These are phyloP conservation scores for Ibycter americanus DNA, from an alignment of 2,797 vertebrate species.

Conservation along the genomic window DNA sequence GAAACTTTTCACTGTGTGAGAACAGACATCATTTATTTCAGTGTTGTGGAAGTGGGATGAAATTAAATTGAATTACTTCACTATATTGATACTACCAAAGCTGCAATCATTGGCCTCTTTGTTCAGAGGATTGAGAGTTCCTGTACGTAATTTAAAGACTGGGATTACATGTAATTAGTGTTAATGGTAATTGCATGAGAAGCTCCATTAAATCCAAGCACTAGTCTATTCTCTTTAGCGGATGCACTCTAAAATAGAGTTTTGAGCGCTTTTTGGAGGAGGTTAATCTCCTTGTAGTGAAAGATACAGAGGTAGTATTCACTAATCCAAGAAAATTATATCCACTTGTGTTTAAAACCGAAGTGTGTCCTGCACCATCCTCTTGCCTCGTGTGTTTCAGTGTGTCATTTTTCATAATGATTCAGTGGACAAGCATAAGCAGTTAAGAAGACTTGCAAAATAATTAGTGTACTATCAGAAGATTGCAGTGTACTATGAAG, in stretches of 20 bases:
- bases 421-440: background rate
- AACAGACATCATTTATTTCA: background rate
- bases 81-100: background rate
- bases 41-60: background rate
- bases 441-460: background rate
- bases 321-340: background rate
- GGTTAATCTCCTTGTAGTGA: background rate
- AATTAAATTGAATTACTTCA: background rate
- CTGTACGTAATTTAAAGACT: background rate
- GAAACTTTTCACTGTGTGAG: background rate
- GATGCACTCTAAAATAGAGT: background rate
- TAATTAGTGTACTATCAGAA: background rate
- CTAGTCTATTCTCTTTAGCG: background rate
- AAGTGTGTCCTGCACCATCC: background rate
- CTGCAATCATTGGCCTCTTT: background rate
- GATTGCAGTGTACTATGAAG: background rate
- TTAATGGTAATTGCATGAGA: conserved; percentile 52
- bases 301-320: background rate
- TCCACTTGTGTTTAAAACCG: background rate
- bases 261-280: background rate
- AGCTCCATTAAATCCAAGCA: conserved; percentile 7
- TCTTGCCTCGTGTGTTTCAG: background rate
- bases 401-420: background rate
- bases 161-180: conserved; percentile 47
- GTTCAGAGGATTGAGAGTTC: conserved; percentile 18